Evolutionary conservation across 2,113 vertebrate genomes (phyloP), one percentile per base, ranked within the genome.

Genomic region (Prunella himalayana): DNA sequence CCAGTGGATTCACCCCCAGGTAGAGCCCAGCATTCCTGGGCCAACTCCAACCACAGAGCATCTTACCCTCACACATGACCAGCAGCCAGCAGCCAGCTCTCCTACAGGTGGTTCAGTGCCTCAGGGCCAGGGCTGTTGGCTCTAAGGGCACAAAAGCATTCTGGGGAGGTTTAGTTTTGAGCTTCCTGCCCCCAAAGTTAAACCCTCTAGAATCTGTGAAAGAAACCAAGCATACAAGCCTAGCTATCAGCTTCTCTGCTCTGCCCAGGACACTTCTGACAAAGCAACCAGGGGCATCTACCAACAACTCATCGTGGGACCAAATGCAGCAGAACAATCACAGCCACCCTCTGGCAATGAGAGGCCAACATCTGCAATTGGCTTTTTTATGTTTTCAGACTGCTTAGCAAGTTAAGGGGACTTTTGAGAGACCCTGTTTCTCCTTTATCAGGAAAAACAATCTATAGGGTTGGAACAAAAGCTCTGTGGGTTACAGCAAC

Each of bases 11-110:
- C 82, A 54, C 6, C 44, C 31, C 28, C 35, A 47, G 2, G 3
- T 0, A 53, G n/a, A 1, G 3, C 72, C 15, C 0, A 2, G 50
- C 50, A 22, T 23, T 39, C 60, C 81, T 18, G n/a, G 44, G 33
- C 33, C n/a, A 49, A 5, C 31, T 60, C 56, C 56, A 23, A 12
- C 33, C 73, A 39, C 0, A 0, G 3, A 7, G 68, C 63, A 70
- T 8, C 84, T 83, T 37, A 8, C 24, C 22, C 1, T 8, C 73
- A 18, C 0, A 0, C 2, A 12, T 1, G 0, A 50, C 47, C 56
- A 11, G 27, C 6, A 4, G 44, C 30, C 51, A 24, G 11, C 57
- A 50, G 88, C n/a, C 75, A 71, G 13, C 65, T 85, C 6, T 2
- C 24, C 87, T 30, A 2, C 18, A 11, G 42, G 51, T 8, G 25